Base-by-base conservation (phyloP, 1,140 invertebrate species). In the Sarcophaga peregrina region DNA sequence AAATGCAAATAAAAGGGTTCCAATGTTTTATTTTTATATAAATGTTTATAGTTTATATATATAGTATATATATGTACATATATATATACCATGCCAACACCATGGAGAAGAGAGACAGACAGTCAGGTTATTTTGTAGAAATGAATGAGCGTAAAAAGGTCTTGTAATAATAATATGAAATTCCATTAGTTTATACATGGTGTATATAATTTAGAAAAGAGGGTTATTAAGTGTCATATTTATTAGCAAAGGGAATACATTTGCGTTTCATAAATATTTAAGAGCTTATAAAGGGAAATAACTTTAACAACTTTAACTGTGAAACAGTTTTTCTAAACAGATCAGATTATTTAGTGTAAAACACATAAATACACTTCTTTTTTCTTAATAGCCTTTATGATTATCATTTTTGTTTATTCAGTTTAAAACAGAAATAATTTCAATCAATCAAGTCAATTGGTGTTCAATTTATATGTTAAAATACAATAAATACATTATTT, bases 1-100 rank as follows among this genome's bases (percentile, higher is more conserved):
- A 76, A 76, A 76, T 76, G 74, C 74, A 76, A 76, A 76, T 76
- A 76, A 76, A 76, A 76, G 74, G 74, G 74, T 76, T 76, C 45
- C 47, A 76, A 48, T 76, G 74, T 76, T 76, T 17, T 58, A 58
- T 58, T 58, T 58, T 58, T 58, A 58, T 58, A 58, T 58, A 58
- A n/a, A 37, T 58, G 15, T 58, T 58, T 13, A 58, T 58, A 58
- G 25, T 58, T n/a, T 6, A 52, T 52, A 52, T 13, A 1, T 52
- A n/a, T n/a, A n/a, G 8, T 52, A 8, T 52, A 13, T n/a, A 3
- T 58, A 13, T 58, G 11, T 5, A 4, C 15, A 3, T 58, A n/a
- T 58, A n/a, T 13, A 7, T 15, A n/a, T 13, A n/a, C n/a, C n/a
- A n/a, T n/a, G n/a, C n/a, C n/a, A n/a, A n/a, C n/a, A n/a, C n/a